Conservation (phyloP, 2,113 vertebrate species). For the Fregetta grallaria region DNA sequence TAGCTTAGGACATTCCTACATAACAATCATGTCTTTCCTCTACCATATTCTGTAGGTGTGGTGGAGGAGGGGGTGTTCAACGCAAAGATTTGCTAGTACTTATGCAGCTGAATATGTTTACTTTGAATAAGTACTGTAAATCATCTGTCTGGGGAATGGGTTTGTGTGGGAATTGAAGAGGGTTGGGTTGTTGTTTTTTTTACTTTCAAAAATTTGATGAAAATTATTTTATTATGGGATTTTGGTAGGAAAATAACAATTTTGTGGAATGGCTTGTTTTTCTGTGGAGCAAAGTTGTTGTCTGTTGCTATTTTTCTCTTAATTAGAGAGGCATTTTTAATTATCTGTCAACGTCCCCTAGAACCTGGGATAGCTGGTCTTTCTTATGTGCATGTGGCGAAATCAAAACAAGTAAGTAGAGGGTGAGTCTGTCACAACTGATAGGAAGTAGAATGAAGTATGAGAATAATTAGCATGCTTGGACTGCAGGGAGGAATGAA, state of each 20-base stretch:
- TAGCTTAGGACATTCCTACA: background rate
- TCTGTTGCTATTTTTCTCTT: conserved; percentile 25
- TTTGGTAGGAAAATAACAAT: background rate
- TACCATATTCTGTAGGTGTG: background rate
- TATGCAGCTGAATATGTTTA: background rate
- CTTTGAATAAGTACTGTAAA: background rate
- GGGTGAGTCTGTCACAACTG: background rate
- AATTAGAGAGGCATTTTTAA: conserved; percentile 48
- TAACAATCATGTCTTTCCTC: background rate
- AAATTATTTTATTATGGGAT: conserved; percentile 6
- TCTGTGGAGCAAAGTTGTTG: background rate
- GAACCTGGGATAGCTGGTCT: conserved; percentile 1
- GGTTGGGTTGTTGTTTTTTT: background rate
- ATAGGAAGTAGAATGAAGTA: background rate
- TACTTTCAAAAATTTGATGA: background rate
- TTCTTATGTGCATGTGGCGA: background rate
- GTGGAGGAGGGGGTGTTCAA: background rate
- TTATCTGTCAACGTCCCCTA: conserved; percentile 35
- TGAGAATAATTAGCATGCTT: conserved; percentile 23
- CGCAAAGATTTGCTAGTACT: background rate
- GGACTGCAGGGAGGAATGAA: background rate
- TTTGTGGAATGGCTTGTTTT: conserved; percentile 21
- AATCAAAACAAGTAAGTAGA: conserved; percentile 12
- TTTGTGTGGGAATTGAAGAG: background rate
- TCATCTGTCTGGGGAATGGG: background rate